These are phyloP conservation scores for Octonoba sinensis DNA, from an alignment of 2,888 invertebrate species.

Conservation along the genomic window DNA sequence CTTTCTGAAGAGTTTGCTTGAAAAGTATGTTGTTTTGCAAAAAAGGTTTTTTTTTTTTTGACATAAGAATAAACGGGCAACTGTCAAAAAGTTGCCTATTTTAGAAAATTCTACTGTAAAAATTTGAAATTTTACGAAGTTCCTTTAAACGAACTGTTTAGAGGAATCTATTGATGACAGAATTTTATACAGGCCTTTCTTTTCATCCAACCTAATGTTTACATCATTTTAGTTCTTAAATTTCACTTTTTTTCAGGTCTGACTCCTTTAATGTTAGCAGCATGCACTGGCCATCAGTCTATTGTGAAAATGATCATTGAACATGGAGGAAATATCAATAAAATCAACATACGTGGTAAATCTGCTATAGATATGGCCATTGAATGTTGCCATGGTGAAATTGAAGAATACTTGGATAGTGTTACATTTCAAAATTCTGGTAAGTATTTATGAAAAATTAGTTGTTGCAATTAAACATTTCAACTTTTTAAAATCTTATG, in stretches of 20 bases:
- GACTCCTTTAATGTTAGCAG: slow-evolving; percentile 71
- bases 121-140: no score
- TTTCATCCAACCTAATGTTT: neutral
- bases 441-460: no score
- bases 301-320: slow-evolving; percentile 72
- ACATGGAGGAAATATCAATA: slow-evolving; percentile 71
- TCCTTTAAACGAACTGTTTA: no score
- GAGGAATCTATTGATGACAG: no score
- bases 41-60: no score
- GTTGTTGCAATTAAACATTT: neutral
- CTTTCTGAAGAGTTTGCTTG: no score
- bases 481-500: neutral
- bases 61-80: no score
- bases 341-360: slow-evolving; percentile 69
- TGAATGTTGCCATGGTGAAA: slow-evolving; percentile 69
- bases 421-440: neutral
- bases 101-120: no score
- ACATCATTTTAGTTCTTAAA: neutral
- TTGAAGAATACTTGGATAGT: slow-evolving; percentile 69
- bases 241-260: slow-evolving; percentile 67
- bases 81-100: no score
- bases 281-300: slow-evolving; percentile 71
- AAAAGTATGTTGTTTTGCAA: no score
- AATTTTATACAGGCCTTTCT: neutral
- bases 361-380: slow-evolving; percentile 72